These are phyloP conservation scores for Liasis olivaceus DNA, from an alignment of 2,797 vertebrate genomes.

Conservation along the genomic window DNA sequence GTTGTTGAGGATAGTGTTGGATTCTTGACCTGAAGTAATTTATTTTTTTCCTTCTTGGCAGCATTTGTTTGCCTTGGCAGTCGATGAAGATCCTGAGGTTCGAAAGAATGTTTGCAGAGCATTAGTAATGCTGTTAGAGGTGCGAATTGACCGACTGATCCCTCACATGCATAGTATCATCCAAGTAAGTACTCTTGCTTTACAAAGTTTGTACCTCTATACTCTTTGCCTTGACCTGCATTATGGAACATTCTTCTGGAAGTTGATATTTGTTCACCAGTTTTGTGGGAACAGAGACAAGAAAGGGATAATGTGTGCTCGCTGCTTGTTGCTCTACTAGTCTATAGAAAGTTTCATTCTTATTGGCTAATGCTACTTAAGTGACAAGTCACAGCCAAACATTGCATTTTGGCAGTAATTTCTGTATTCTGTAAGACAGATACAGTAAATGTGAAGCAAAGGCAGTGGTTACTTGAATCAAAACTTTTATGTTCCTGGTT, in stretches of 20 bases:
- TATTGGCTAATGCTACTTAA: neutral
- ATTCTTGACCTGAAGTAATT: neutral
- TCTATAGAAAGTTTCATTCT: neutral
- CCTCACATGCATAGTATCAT: slow-evolving; percentile 98
- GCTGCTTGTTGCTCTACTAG: neutral
- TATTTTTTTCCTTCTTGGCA: slow-evolving; percentile 52
- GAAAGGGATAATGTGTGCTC: neutral
- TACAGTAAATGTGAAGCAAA: neutral
- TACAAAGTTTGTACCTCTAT: neutral
- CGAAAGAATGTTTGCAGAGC: slow-evolving; percentile 94
- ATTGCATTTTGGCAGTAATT: neutral
- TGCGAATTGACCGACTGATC: slow-evolving; percentile 92
- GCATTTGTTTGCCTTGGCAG: slow-evolving; percentile 91
- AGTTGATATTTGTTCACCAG: neutral
- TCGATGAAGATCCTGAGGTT: slow-evolving; percentile 92
- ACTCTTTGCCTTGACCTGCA: neutral
- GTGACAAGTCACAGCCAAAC: neutral
- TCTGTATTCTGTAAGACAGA: neutral
- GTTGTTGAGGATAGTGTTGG: neutral
- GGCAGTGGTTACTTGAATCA: neutral
- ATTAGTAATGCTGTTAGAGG: slow-evolving; percentile 93
- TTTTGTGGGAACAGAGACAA: neutral
- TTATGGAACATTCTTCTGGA: neutral
- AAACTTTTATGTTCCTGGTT: neutral
- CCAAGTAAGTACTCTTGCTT: slow-evolving; percentile 76